Percentiles rank a stretch among this genome's conserved stretches.
These are phyloP conservation scores for Eueremaeus valkanovi DNA, from an alignment of 2,888 invertebrate species.

Conservation along the genomic window DNA sequence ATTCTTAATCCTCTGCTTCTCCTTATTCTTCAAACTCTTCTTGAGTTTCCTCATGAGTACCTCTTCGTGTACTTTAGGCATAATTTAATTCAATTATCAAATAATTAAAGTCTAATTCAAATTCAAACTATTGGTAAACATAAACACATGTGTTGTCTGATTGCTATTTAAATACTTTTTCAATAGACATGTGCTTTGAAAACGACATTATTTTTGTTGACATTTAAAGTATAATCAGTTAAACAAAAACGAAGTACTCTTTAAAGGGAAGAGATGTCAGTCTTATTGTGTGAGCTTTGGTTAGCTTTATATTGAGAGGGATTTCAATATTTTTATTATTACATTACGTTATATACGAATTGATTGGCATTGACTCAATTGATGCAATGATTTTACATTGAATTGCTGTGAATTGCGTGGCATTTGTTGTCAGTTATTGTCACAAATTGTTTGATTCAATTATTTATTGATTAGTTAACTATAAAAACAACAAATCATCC, in stretches of 20 bases:
- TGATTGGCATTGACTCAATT: too few species aligned
- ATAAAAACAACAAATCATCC: too few species aligned
- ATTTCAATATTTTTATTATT: too few species aligned
- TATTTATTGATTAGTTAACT: not conserved
- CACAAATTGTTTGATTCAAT: not conserved
- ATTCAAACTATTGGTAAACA: not conserved
- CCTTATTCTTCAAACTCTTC: slow-evolving; percentile 62
- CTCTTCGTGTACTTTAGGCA: slow-evolving; percentile 59
- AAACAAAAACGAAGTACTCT: too few species aligned
- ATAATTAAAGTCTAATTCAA: not conserved
- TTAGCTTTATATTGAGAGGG: too few species aligned
- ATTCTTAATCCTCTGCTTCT: slow-evolving; percentile 57
- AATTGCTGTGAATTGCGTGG: not conserved
- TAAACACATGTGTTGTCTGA: not conserved
- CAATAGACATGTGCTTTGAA: slow-evolving; percentile 17
- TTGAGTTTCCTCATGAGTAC: slow-evolving; percentile 71
- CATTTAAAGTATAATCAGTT: too few species aligned
- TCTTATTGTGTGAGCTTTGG: too few species aligned
- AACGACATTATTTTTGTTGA: not conserved
- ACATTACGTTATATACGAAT: too few species aligned
- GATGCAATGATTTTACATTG: too few species aligned
- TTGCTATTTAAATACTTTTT: not conserved
- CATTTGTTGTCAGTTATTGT: too few species aligned
- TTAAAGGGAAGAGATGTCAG: too few species aligned
- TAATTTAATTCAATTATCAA: not conserved